Evolutionary conservation across 1,140 invertebrate genomes (phyloP).

Genomic region (Himalopsyche phryganea): DNA sequence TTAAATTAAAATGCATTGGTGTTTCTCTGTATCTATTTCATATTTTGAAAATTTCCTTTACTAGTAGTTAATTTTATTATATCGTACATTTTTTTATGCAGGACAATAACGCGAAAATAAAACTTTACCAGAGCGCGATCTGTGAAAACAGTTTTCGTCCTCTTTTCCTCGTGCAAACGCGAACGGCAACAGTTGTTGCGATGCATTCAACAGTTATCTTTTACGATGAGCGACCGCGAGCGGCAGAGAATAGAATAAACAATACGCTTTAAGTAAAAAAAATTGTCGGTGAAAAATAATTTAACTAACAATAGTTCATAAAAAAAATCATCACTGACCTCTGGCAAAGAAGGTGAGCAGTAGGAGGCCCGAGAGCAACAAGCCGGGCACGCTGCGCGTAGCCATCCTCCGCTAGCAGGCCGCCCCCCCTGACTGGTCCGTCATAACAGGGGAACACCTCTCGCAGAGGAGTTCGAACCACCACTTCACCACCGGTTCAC

Average conservation of each 20-base stretch:
- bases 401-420: constrained; percentile 29
- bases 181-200: constrained; percentile 26
- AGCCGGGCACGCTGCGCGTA: constrained; percentile 14
- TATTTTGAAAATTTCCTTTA: not conserved
- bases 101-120: not conserved
- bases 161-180: constrained; percentile 10
- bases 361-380: constrained; percentile 12
- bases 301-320: not conserved
- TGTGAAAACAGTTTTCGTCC: constrained; percentile 19
- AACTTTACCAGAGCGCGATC: not conserved
- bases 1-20: not conserved
- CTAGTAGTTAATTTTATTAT: not conserved
- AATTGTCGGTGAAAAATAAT: not conserved
- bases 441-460: constrained; percentile 19
- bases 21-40: too few relatives aligned
- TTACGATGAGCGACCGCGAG: constrained; percentile 9
- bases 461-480: constrained; percentile 18
- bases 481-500: constrained; percentile 11
- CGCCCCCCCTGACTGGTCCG: constrained; percentile 36
- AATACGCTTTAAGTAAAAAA: not conserved
- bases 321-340: constrained; percentile 22
- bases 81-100: not conserved
- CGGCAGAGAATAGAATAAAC: too few relatives aligned
- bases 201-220: constrained; percentile 29
- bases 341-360: constrained; percentile 18